These are phyloP conservation scores for Chitala chitala DNA, from an alignment of 2,113 vertebrate species.

Conservation along the genomic window DNA sequence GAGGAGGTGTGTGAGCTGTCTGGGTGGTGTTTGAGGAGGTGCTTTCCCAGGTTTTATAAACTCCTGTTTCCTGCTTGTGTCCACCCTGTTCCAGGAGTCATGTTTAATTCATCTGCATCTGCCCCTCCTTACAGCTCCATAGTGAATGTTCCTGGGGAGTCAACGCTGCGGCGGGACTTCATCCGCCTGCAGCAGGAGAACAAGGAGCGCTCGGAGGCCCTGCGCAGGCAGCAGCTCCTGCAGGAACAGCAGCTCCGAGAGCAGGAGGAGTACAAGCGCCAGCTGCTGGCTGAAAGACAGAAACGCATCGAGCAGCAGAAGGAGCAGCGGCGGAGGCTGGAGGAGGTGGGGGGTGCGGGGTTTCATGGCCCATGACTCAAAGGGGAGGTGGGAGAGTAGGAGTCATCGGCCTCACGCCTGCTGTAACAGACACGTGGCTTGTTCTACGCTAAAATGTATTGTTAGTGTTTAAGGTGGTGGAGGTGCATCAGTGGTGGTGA, in stretches of 20 bases:
- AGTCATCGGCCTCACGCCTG: background rate
- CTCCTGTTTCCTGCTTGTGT: too few relatives aligned
- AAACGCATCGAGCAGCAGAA: conserved; percentile 96
- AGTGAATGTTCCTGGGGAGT: conserved; percentile 95
- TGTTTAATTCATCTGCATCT: background rate
- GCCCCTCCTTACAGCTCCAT: conserved; percentile 73
- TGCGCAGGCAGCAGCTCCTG: conserved; percentile 89
- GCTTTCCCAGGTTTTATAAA: too few relatives aligned
- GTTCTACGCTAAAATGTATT: too few relatives aligned
- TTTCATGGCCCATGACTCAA: too few relatives aligned
- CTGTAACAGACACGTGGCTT: too few relatives aligned
- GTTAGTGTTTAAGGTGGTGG: too few relatives aligned
- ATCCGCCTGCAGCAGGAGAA: conserved; percentile 97
- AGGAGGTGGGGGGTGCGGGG: conserved; percentile 74
- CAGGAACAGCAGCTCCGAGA: conserved; percentile 96
- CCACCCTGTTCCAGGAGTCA: background rate
- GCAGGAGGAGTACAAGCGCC: conserved; percentile 95
- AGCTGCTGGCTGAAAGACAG: conserved; percentile 89
- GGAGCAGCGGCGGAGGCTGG: conserved; percentile 85
- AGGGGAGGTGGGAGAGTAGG: background rate
- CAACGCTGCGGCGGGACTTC: conserved; percentile 91
- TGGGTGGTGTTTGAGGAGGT: too few relatives aligned
- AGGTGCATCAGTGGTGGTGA: too few relatives aligned
- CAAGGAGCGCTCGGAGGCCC: conserved; percentile 93
- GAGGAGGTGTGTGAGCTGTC: too few relatives aligned